Percentiles rank a stretch among this genome's conserved stretches.
These are phyloP conservation scores for Orbicella faveolata DNA, from an alignment of 64 coral and sea anemone species.

Conservation along the genomic window DNA sequence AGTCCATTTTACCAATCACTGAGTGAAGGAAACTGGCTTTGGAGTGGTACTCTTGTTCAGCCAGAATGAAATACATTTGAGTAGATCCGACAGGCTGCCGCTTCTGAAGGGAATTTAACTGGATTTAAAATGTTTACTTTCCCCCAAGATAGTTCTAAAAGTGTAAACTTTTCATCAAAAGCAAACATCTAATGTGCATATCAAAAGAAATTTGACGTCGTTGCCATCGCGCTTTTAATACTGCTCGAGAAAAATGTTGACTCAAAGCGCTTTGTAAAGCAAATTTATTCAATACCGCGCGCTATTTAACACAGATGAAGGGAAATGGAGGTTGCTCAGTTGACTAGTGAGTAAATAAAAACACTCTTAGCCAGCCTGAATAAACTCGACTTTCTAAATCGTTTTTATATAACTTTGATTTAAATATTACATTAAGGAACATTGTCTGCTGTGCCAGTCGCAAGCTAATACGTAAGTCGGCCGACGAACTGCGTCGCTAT, in stretches of 20 bases:
- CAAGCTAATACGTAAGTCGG: too few relatives aligned
- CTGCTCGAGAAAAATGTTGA: not conserved
- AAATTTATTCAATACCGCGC: not conserved
- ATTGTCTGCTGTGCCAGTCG: too few relatives aligned
- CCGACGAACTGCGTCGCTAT: too few relatives aligned
- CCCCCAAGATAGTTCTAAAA: not conserved
- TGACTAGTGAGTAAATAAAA: not conserved
- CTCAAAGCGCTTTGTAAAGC: not conserved
- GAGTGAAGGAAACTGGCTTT: too few relatives aligned
- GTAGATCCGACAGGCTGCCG: not conserved
- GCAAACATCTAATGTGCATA: conserved; percentile 22
- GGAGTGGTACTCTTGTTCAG: too few relatives aligned
- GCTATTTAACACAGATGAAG: not conserved
- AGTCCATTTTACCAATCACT: too few relatives aligned
- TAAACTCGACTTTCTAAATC: not conserved
- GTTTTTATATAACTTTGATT: not conserved
- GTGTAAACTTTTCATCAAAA: not conserved
- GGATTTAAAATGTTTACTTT: conserved; percentile 18
- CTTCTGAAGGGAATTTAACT: not conserved
- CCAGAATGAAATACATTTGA: not conserved
- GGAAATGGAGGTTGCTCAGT: not conserved
- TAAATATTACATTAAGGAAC: too few relatives aligned
- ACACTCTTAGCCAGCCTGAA: not conserved
- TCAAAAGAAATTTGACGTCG: conserved; percentile 1
- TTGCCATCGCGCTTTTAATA: not conserved